Conservation (phyloP, 2,113 vertebrate species). For the Corythornis madagascariensis region DNA sequence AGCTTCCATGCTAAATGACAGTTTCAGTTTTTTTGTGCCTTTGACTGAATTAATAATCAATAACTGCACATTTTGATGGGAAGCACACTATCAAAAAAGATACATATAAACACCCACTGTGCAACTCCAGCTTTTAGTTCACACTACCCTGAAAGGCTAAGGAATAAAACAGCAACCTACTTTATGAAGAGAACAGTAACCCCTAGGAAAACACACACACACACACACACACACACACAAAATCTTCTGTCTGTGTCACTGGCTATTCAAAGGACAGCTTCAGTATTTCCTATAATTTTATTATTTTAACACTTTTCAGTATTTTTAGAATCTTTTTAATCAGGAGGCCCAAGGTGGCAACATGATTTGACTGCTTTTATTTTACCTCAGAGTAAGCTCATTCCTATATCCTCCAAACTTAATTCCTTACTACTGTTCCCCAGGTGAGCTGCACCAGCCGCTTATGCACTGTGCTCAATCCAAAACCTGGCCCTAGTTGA, state of each 20-base stretch:
- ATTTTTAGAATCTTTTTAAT: background rate
- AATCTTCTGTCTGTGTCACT: background rate
- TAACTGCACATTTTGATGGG: background rate
- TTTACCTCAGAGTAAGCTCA: background rate
- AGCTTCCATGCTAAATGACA: background rate
- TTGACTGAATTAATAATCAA: background rate
- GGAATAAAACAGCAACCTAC: background rate
- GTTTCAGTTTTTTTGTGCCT: background rate
- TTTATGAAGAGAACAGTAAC: background rate
- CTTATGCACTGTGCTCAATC: background rate
- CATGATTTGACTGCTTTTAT: background rate
- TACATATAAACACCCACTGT: background rate
- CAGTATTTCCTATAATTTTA: background rate
- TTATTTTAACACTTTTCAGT: conserved; percentile 1
- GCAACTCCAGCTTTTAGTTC: background rate
- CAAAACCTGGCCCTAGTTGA: background rate
- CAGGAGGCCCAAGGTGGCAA: background rate
- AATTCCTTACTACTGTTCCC: background rate
- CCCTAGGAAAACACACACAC: background rate
- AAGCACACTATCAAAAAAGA: background rate
- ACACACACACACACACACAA: background rate
- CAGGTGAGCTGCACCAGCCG: background rate
- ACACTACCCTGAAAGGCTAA: background rate
- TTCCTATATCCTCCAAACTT: background rate
- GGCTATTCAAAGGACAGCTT: conserved; percentile 17